phyloP scores from a whole-genome alignment of 2,113 vertebrate genomes.

The Microtus pennsylvanicus region DNA sequence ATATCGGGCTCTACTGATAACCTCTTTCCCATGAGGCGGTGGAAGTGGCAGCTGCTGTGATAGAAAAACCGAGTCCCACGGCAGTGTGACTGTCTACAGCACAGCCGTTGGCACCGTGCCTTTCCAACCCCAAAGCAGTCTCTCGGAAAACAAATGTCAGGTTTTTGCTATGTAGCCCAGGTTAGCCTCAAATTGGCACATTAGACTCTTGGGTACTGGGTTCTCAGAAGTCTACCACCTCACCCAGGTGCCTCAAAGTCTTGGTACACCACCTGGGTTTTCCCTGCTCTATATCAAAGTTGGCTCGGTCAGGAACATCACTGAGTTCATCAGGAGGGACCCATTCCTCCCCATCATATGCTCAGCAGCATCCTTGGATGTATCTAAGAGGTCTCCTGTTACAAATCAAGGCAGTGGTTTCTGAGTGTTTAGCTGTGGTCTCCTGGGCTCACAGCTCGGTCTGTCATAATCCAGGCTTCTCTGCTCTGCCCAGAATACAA shows the following conservation, averaged over 20 bases:
- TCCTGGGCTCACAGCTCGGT: background rate
- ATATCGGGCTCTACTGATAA: background rate
- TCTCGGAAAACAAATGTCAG: background rate
- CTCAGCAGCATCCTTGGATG: background rate
- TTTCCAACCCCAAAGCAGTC: background rate
- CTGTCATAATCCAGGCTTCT: no score
- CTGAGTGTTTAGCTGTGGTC: background rate
- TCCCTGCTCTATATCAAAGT: background rate
- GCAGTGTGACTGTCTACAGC: no score
- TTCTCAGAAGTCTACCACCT: background rate
- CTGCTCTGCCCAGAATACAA: background rate
- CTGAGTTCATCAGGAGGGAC: background rate
- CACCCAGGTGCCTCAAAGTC: background rate
- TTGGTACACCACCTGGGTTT: background rate
- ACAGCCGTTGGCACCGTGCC: background rate
- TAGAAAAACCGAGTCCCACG: background rate
- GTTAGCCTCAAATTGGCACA: background rate
- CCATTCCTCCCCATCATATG: background rate
- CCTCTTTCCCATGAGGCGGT: background rate
- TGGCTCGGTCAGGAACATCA: fast-evolving
- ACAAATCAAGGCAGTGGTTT: background rate
- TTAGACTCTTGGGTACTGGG: background rate
- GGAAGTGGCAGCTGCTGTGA: background rate
- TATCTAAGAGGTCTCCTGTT: background rate
- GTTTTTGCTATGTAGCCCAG: background rate